Evolutionary conservation across 2,113 vertebrate species (phyloP).

Genomic region (Daphoenositta chrysoptera): DNA sequence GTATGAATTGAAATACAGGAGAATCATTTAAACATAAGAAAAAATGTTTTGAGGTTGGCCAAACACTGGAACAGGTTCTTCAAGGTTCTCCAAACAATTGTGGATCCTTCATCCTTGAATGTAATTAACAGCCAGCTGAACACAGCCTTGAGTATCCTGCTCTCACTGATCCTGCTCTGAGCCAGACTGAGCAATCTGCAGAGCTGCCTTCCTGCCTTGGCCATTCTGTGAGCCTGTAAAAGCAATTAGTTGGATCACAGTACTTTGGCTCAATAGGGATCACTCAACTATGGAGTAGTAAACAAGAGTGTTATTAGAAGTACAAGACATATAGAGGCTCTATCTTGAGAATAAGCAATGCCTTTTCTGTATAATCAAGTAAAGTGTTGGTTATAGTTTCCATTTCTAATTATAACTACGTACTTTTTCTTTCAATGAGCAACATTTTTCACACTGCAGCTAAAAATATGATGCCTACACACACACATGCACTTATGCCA

Average conservation of each 20-base stretch:
- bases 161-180: neutral
- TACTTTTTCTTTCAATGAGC: neutral
- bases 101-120: neutral
- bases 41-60: neutral
- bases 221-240: neutral
- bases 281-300: neutral
- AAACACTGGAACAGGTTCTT: neutral
- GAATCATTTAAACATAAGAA: neutral
- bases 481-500: neutral
- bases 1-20: neutral
- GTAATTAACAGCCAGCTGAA: neutral
- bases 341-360: neutral
- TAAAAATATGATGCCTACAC: neutral
- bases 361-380: neutral
- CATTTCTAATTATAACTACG: neutral
- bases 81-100: neutral
- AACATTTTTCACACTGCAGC: neutral
- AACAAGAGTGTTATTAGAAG: neutral
- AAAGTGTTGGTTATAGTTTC: conserved; percentile 4
- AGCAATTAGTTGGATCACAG: neutral
- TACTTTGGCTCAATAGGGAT: neutral
- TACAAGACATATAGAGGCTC: neutral
- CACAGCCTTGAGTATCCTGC: neutral
- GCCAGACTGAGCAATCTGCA: neutral
- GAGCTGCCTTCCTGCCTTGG: neutral